Evolutionary conservation across 2,888 invertebrate genomes (phyloP), one percentile per base, ranked within the genome.

Genomic region (Catocala nupta): DNA sequence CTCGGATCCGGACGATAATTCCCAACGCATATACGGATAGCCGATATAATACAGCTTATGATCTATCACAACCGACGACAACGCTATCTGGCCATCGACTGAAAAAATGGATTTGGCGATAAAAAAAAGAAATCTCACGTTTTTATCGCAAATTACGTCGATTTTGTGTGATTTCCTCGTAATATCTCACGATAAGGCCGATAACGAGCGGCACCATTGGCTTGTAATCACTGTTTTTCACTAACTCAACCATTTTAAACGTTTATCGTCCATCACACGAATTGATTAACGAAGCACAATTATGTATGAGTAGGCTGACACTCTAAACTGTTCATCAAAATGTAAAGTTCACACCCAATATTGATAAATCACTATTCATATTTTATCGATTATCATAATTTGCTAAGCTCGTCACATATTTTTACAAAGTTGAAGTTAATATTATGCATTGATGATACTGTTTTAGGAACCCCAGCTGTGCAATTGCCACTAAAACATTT

Each of bases 81-180:
- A 72, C 77, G 86, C 91, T 92, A 94, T 94, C 93, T 87, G 77
- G 60, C 84, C 70, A 92, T 93, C 89, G 91, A 93, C 92, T 93
- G 91, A 91, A 92, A 88, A 47, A 87, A 88, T 81, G 86, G 90
- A 89, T 90, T 90, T 86, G 73, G 78, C 84, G 92, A 93, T 92
- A 90, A 90, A 81, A 81, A 80, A 80, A 82, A 86, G 81, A 89
- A 90, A 90, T 89, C 90, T 85, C 80, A 84, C 77, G 81, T 84
- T 82, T 78, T 92, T 93, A 93, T 93, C 93, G 86, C 85, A 89
- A 93, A 89, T 92, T 91, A 90, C 86, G 83, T 88, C 80, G 81
- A 85, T 87, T 87, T 87, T 81, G 68, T 82, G 77, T 80, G 89
- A 91, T 91, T 92, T 89, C 87, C 81, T 80, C 80, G 82, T 87